These are phyloP conservation scores for Leptogaster cylindrica DNA, from an alignment of 2,888 invertebrate species.

Conservation along the genomic window DNA sequence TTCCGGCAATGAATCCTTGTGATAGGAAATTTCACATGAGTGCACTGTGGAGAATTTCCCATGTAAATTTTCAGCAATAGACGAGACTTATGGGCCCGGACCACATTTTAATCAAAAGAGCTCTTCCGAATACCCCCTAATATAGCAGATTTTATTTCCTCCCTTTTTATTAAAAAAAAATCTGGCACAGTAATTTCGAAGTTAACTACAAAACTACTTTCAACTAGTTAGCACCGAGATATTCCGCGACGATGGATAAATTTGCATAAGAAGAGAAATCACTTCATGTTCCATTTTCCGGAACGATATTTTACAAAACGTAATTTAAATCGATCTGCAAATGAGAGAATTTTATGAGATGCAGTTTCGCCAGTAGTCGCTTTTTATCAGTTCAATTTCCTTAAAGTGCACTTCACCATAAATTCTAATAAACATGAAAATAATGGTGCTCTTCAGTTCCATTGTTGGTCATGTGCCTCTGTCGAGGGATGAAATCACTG, in stretches of 20 bases:
- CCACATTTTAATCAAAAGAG: too few species aligned
- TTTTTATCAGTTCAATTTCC: constrained; percentile 27
- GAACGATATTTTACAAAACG: constrained; percentile 3
- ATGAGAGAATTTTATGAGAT: neutral
- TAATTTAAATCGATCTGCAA: constrained; percentile 14
- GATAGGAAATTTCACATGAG: too few species aligned
- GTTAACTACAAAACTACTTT: neutral
- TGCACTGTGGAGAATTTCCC: too few species aligned
- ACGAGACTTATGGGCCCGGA: too few species aligned
- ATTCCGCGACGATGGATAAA: constrained; percentile 6
- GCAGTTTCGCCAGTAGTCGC: constrained; percentile 4
- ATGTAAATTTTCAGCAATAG: too few species aligned
- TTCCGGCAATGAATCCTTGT: too few species aligned
- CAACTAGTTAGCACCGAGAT: constrained; percentile 11
- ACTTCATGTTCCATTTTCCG: neutral
- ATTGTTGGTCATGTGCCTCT: neutral
- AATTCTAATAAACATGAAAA: constrained; percentile 35
- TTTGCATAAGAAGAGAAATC: constrained; percentile 19
- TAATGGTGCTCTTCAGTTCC: constrained; percentile 13
- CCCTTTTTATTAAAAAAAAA: too few species aligned
- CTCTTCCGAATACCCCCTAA: too few species aligned
- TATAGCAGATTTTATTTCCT: too few species aligned
- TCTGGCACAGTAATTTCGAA: neutral
- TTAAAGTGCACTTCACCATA: constrained; percentile 34
- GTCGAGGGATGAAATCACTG: constrained; percentile 14